Base-by-base conservation (phyloP, 2,113 vertebrate species). In the Entomyzon cyanotis region DNA sequence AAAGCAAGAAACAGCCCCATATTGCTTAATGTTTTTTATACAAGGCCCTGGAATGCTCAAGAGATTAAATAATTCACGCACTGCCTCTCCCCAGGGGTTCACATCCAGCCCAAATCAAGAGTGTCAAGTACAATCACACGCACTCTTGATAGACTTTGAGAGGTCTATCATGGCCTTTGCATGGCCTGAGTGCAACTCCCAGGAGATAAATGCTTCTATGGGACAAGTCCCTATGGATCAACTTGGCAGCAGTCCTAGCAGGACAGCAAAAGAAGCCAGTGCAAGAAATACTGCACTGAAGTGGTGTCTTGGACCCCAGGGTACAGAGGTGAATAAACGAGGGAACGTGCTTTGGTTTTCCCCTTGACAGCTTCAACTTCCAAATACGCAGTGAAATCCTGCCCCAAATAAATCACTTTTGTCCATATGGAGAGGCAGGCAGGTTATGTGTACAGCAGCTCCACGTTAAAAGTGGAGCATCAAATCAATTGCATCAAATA, bases 131-230 rank as follows among this genome's bases (percentile, higher is more conserved):
- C 35, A 77, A 31, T 70, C 88, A 87, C 3, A 0, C 0, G 0
- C 23, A n/a, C 42, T 62, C 73, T 70, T 39, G 53, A 89, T 4
- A 56, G 65, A 60, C 58, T 84, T 78, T 15, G 33, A 79, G 80
- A 87, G 74, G 49, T 78, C n/a, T n/a, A n/a, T n/a, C n/a, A n/a
- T n/a, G n/a, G n/a, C n/a, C n/a, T n/a, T n/a, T n/a, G 46, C 80
- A 76, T 0, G 0, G 58, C 24, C 67, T 0, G 0, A 84, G 33
- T 15, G n/a, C 49, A 76, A 39, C 23, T 94, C 62, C 46, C 82
- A 88, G 70, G 69, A 85, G 69, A 76, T 50, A 82, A 91, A 33
- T 3, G 2, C 15, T 64, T 9, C 1, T 11, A 62, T 17, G 20
- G 84, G 58, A 87, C 53, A 82, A 89, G 70, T 64, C 73, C 37